These are phyloP conservation scores for Nesogale talazaci DNA, from an alignment of 2,113 vertebrate genomes.

Conservation along the genomic window DNA sequence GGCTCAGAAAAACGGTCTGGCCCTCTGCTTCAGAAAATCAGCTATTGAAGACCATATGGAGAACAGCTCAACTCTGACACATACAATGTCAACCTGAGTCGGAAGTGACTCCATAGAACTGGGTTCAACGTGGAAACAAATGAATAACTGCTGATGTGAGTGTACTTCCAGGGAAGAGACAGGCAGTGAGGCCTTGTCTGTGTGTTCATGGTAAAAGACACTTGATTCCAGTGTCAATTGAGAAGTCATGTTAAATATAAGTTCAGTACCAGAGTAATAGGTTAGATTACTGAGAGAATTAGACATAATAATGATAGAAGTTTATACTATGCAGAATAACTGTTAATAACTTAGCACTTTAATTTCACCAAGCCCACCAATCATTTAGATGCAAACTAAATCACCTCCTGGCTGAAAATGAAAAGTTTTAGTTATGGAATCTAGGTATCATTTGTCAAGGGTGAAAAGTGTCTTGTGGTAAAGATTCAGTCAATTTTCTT, in stretches of 20 bases:
- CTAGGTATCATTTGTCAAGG: background rate
- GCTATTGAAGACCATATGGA: background rate
- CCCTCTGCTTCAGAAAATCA: background rate
- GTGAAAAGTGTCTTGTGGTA: background rate
- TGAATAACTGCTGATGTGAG: background rate
- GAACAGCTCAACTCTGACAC: background rate
- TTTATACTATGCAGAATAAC: background rate
- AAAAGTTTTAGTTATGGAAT: constrained; percentile 29
- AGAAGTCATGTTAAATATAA: background rate
- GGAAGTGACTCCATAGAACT: background rate
- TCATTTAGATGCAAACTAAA: constrained; percentile 40
- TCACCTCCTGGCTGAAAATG: constrained; percentile 19
- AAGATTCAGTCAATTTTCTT: background rate
- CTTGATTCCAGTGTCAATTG: constrained; percentile 45
- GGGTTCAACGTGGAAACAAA: constrained; percentile 12
- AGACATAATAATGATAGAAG: background rate
- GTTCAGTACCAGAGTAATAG: constrained; percentile 2
- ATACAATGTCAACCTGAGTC: background rate
- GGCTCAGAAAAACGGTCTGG: background rate
- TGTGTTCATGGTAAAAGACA: constrained; percentile 38
- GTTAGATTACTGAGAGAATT: constrained; percentile 45
- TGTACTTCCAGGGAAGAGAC: background rate
- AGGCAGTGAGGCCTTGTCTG: no score
- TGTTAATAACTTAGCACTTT: constrained; percentile 40
- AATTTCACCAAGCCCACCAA: background rate